These are phyloP conservation scores for Cephus cinctus DNA, from an alignment of 1,140 invertebrate genomes.

Conservation along the genomic window DNA sequence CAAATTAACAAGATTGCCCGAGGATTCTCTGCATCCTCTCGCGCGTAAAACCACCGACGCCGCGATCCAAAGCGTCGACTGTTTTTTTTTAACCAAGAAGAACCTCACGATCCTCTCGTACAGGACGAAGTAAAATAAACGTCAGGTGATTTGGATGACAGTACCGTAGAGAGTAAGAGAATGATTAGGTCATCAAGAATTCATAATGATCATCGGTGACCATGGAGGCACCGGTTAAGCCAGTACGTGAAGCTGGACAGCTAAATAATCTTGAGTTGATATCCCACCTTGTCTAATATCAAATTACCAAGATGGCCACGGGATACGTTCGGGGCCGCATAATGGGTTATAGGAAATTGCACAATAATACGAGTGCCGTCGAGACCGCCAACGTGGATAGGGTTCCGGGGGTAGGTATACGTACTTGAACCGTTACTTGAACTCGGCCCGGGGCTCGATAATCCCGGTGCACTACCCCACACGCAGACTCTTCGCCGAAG, in stretches of 20 bases:
- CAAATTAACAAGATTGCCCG: slow-evolving; percentile 36
- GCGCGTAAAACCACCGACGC: background rate
- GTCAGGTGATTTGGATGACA: too few species aligned
- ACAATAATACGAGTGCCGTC: background rate
- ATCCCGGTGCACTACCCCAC: background rate
- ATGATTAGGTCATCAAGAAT: too few species aligned
- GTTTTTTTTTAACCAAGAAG: too few species aligned
- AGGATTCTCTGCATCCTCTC: slow-evolving; percentile 14
- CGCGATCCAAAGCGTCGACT: too few species aligned
- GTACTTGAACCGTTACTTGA: background rate
- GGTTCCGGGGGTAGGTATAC: background rate
- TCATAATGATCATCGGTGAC: too few species aligned
- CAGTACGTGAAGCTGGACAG: too few species aligned
- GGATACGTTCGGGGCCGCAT: background rate
- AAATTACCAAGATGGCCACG: background rate
- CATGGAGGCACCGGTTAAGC: too few species aligned
- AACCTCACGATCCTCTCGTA: too few species aligned
- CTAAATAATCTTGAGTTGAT: too few species aligned
- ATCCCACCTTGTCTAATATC: background rate
- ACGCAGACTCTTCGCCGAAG: slow-evolving; percentile 18
- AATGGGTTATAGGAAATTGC: background rate
- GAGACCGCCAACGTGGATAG: background rate
- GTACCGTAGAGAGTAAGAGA: too few species aligned
- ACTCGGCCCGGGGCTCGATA: background rate
- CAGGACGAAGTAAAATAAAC: too few species aligned